Percentiles rank a stretch among this genome's conserved stretches.
phyloP scores from a whole-genome alignment of 1,140 invertebrate genomes.

The Portunus trituberculatus region DNA sequence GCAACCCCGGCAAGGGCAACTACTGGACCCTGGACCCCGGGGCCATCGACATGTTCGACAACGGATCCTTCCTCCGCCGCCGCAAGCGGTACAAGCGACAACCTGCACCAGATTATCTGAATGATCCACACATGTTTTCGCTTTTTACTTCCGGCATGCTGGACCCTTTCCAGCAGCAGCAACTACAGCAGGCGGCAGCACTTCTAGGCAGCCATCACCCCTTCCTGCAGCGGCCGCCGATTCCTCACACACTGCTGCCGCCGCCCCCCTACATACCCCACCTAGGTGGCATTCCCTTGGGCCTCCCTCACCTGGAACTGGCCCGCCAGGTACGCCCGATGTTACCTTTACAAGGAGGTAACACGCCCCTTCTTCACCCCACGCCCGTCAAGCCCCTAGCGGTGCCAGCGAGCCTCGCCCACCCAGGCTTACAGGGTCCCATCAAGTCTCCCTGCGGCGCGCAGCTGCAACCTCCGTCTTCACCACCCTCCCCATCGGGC shows the following conservation, averaged over 20 bases:
- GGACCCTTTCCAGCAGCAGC: slow-evolving; percentile 78
- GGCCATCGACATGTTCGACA: slow-evolving; percentile 99
- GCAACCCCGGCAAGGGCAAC: slow-evolving; percentile 99
- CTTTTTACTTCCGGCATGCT: slow-evolving; percentile 74
- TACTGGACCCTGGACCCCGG: slow-evolving; percentile 99
- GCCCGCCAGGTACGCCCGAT: slow-evolving; percentile 74
- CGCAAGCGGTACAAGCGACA: slow-evolving; percentile 97
- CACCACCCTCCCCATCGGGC: slow-evolving; percentile 66
- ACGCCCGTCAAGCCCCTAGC: slow-evolving; percentile 79
- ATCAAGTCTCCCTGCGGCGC: slow-evolving; percentile 65
- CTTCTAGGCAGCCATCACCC: slow-evolving; percentile 74
- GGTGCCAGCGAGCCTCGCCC: slow-evolving; percentile 79
- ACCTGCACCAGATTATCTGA: slow-evolving; percentile 81
- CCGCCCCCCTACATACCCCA: slow-evolving; percentile 81
- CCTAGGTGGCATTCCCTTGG: slow-evolving; percentile 78
- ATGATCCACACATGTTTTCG: slow-evolving; percentile 78
- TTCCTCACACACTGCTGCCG: slow-evolving; percentile 79
- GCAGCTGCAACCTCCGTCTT: slow-evolving; percentile 56
- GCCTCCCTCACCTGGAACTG: slow-evolving; percentile 76
- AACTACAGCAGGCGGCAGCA: slow-evolving; percentile 77
- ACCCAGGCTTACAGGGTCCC: slow-evolving; percentile 62
- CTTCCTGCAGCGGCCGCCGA: slow-evolving; percentile 76
- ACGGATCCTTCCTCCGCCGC: slow-evolving; percentile 97
- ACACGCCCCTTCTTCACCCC: slow-evolving; percentile 81
- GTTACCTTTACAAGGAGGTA: slow-evolving; percentile 68